Evolutionary conservation across 2,888 invertebrate species (phyloP).

Genomic region (Girardia tigrina): DNA sequence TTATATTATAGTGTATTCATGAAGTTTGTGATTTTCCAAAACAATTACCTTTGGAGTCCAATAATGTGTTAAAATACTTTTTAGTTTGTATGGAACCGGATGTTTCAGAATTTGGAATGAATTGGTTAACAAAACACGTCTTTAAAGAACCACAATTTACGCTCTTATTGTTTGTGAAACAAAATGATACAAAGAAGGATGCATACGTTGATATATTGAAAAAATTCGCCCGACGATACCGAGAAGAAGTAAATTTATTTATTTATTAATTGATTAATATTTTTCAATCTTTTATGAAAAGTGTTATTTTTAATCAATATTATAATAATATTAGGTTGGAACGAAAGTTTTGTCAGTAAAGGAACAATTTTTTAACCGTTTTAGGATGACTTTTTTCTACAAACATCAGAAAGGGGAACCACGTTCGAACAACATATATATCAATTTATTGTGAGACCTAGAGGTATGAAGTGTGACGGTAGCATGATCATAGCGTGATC

Average conservation of each 20-base stretch:
- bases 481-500: too few relatives aligned
- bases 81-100: constrained; percentile 3
- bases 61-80: neutral
- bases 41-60: neutral
- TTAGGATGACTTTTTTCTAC: too few relatives aligned
- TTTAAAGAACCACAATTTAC: neutral
- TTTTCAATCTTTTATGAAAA: too few relatives aligned
- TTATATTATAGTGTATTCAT: neutral
- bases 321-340: too few relatives aligned
- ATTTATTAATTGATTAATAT: too few relatives aligned
- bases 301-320: too few relatives aligned
- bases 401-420: too few relatives aligned
- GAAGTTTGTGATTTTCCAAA: constrained; percentile 13
- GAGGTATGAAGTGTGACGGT: too few relatives aligned
- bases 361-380: too few relatives aligned
- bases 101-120: neutral
- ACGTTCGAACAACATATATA: too few relatives aligned
- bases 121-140: neutral
- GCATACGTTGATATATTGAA: neutral
- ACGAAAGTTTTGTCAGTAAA: too few relatives aligned
- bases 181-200: neutral
- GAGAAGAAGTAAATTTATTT: neutral
- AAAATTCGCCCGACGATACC: constrained; percentile 18
- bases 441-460: too few relatives aligned
- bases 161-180: constrained; percentile 3